These are phyloP conservation scores for Helogale parvula DNA, from an alignment of 2,113 vertebrate genomes.

Conservation along the genomic window DNA sequence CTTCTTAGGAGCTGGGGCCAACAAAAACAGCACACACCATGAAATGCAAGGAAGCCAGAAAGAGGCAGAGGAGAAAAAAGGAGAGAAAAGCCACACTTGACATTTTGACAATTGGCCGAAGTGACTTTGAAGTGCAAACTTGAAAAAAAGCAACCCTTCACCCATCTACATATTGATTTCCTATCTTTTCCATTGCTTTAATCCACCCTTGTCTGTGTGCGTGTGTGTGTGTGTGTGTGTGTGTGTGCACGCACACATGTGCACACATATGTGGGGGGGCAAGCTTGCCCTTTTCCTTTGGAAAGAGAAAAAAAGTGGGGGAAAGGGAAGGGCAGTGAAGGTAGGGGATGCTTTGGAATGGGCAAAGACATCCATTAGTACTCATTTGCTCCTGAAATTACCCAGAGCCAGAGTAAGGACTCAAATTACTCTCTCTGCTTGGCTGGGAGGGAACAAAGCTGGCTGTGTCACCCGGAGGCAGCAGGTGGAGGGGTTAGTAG, in stretches of 20 bases:
- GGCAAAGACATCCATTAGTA: not conserved
- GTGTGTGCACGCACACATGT: not conserved
- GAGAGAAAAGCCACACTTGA: conserved; percentile 52
- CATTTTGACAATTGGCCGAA: conserved; percentile 63
- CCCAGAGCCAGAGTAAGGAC: not conserved
- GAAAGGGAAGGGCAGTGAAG: not conserved
- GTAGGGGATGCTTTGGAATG: not conserved
- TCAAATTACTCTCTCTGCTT: not conserved
- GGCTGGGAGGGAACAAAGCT: not conserved
- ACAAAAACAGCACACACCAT: conserved; percentile 36
- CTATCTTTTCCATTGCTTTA: conserved; percentile 26
- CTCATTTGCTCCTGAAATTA: not conserved
- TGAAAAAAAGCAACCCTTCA: not conserved
- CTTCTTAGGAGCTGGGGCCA: conserved; percentile 45
- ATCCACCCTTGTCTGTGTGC: not conserved
- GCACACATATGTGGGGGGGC: not conserved
- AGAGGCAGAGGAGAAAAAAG: not conserved
- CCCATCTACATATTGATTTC: conserved; percentile 61
- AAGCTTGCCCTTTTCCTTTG: not conserved
- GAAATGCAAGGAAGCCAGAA: not conserved
- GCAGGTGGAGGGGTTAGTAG: not conserved
- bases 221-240: not conserved
- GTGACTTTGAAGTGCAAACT: conserved; percentile 57
- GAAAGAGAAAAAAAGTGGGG: not conserved
- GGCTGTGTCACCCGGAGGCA: too few species aligned